Evolutionary conservation across 2,113 vertebrate species (phyloP).

Genomic region (Gulo gulo): DNA sequence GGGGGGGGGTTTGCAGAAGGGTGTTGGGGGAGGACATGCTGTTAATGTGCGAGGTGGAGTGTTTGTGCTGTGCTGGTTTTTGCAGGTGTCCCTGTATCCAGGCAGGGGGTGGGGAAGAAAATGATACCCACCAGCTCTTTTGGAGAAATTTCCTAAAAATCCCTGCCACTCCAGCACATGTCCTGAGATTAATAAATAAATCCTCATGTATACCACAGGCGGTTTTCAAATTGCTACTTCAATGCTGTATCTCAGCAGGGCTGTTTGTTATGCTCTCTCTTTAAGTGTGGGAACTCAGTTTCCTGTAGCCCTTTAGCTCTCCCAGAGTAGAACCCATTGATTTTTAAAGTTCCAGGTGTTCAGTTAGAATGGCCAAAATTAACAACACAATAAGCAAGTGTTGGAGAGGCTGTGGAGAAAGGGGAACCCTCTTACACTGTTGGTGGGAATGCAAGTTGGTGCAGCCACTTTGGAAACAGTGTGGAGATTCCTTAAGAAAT

Average conservation of each 20-base stretch:
- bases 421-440: no score
- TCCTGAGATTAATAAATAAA: not conserved
- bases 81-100: not conserved
- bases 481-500: no score
- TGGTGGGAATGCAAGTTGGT: no score
- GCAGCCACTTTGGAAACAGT: no score
- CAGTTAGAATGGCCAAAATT: no score
- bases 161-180: not conserved
- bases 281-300: not conserved
- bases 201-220: not conserved
- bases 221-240: not conserved
- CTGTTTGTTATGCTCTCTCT: not conserved
- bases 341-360: not conserved
- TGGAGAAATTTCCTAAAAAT: not conserved
- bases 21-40: not conserved
- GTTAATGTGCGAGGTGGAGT: not conserved
- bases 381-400: no score
- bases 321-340: not conserved
- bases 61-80: not conserved
- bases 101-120: not conserved
- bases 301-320: not conserved
- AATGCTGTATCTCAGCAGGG: not conserved
- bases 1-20: not conserved
- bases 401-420: no score
- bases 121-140: not conserved